phyloP scores from a whole-genome alignment of 2,888 invertebrate genomes.

The Drosophila suboccidentalis region DNA sequence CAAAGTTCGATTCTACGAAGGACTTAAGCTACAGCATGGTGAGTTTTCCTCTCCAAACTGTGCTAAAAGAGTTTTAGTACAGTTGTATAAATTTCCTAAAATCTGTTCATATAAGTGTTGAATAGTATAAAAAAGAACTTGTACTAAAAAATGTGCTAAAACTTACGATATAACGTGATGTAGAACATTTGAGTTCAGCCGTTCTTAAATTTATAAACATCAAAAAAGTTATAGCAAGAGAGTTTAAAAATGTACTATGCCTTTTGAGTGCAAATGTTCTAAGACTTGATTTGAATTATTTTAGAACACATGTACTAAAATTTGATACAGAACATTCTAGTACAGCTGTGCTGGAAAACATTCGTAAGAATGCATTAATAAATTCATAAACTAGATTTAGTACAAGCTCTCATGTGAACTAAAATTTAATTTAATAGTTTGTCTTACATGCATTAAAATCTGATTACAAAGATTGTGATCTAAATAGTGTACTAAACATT shows the following conservation, averaged over 20 bases:
- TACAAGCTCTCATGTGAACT: no score
- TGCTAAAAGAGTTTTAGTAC: constrained; percentile 1
- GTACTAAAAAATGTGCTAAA: neutral
- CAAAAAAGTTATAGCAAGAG: no score
- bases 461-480: no score
- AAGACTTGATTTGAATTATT: neutral
- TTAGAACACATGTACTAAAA: constrained; percentile 4
- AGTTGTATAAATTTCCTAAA: neutral
- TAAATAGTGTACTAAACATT: neutral
- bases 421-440: no score
- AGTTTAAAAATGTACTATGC: no score
- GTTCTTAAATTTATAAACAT: neutral
- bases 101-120: neutral
- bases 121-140: neutral
- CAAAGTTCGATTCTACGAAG: constrained; percentile 41
- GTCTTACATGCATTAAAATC: no score
- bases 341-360: no score
- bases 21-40: constrained; percentile 69
- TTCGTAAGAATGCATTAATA: no score
- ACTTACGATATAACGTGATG: neutral
- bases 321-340: no score
- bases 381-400: no score
- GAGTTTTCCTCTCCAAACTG: constrained; percentile 38
- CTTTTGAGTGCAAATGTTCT: neutral
- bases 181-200: no score